A percentile compares a stretch with the other conserved stretches of the same genome.
Evolutionary conservation across 2,797 vertebrate species (phyloP).

Genomic region (Gymnoscopelus microlampas): DNA sequence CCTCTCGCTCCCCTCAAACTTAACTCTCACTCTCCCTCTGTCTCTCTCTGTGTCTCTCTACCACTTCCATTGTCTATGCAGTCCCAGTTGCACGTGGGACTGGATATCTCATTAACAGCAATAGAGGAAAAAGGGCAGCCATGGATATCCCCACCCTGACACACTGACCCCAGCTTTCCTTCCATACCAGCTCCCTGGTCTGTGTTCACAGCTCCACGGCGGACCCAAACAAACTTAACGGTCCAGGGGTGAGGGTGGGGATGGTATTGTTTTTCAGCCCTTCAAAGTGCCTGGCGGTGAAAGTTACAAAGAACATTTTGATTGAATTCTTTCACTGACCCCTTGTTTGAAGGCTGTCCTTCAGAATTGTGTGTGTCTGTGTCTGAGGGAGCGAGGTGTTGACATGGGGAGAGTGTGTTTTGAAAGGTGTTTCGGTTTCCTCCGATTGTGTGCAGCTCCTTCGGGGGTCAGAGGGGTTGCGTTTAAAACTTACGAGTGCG

Average conservation of each 20-base stretch:
- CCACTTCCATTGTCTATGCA: conserved; percentile 16
- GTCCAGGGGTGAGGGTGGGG: background rate
- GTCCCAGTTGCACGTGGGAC: conserved; percentile 41
- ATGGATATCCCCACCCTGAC: conserved; percentile 66
- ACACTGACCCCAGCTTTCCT: conserved; percentile 54
- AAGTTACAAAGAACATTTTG: conserved; percentile 27
- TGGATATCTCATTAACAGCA: conserved; percentile 66
- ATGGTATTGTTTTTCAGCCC: conserved; percentile 18
- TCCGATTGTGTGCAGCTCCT: conserved; percentile 70
- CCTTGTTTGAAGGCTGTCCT: conserved; percentile 20
- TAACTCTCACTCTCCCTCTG: background rate
- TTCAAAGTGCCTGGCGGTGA: conserved; percentile 27
- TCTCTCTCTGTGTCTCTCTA: conserved; percentile 6
- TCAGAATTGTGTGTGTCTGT: background rate
- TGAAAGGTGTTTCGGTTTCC: conserved; percentile 65
- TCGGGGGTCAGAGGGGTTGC: conserved; percentile 44
- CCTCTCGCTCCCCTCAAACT: background rate
- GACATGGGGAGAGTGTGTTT: no score
- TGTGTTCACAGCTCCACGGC: conserved; percentile 47
- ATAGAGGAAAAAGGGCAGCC: conserved; percentile 51
- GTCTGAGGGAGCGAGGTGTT: no score
- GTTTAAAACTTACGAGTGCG: conserved; percentile 44
- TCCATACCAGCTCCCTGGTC: conserved; percentile 43
- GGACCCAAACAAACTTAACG: conserved; percentile 35
- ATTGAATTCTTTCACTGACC: conserved; percentile 26